phyloP scores from a whole-genome alignment of 2,888 invertebrate genomes.

The Myopa testacea region DNA sequence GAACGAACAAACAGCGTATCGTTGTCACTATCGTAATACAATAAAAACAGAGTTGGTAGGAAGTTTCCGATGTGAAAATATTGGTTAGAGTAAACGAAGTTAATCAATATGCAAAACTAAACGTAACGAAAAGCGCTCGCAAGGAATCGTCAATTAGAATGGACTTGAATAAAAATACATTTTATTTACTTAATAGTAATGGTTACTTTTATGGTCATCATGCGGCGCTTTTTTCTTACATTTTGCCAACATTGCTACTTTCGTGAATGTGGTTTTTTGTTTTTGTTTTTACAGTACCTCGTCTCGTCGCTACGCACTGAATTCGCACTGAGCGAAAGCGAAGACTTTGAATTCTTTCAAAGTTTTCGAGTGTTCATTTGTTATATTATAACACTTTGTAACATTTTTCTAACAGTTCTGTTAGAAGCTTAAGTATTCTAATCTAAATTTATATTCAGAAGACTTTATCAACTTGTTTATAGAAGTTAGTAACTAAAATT shows the following conservation, averaged over 20 bases:
- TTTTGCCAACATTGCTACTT: slow-evolving; percentile 20
- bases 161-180: slow-evolving; percentile 4
- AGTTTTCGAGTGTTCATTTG: no score
- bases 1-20: no score
- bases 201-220: slow-evolving; percentile 35
- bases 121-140: slow-evolving; percentile 29
- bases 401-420: no score
- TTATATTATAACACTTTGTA: no score
- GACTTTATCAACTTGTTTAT: no score
- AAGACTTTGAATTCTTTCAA: no score
- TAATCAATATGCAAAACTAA: slow-evolving; percentile 36
- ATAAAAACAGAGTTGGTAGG: not conserved
- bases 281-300: not conserved
- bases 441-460: no score
- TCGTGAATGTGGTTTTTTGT: not conserved
- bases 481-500: no score
- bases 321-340: no score
- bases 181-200: slow-evolving; percentile 5
- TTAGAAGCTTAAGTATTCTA: no score
- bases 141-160: slow-evolving; percentile 36
- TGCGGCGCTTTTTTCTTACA: slow-evolving; percentile 10
- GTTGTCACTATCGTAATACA: no score
- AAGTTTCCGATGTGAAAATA: not conserved
- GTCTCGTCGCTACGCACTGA: not conserved
- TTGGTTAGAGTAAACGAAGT: not conserved